A percentile compares a stretch with the other conserved stretches of the same genome.
phyloP scores from a whole-genome alignment of 2,888 invertebrate genomes.

The Sinohyriopsis cumingii region DNA sequence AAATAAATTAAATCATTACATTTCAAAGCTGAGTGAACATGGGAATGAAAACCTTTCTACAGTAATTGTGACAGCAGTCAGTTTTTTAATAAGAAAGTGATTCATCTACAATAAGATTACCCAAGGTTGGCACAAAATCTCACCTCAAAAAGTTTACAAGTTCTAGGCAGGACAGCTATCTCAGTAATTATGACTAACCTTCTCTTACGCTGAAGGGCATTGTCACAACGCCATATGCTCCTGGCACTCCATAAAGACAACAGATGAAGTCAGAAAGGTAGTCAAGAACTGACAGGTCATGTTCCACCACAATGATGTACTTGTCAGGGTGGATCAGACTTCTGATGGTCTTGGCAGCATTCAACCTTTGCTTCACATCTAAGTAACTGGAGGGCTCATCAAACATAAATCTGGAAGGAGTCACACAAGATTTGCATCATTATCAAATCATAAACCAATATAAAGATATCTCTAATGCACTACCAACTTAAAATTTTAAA shows the following conservation, averaged over 20 bases:
- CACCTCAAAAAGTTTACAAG: no score
- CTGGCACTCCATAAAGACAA: constrained; percentile 97
- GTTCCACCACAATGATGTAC: constrained; percentile 99
- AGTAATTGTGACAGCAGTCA: no score
- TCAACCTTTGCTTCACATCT: constrained; percentile 98
- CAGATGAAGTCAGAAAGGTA: constrained; percentile 99
- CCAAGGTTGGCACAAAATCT: no score
- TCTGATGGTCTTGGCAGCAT: constrained; percentile 91
- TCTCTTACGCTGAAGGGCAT: constrained; percentile 99
- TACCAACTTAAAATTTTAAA: no score
- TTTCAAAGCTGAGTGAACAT: no score
- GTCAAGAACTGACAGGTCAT: constrained; percentile 98
- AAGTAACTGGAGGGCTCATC: constrained; percentile 99
- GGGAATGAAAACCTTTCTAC: no score
- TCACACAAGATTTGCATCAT: background rate
- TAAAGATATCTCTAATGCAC: no score
- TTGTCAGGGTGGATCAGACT: constrained; percentile 92
- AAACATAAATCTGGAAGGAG: constrained; percentile 87
- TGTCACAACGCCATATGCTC: constrained; percentile 99
- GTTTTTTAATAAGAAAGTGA: no score
- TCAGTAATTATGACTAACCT: constrained; percentile 76
- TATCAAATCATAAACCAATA: no score
- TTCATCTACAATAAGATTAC: no score
- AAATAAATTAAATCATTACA: no score
- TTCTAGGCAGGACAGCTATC: no score